Conservation (phyloP, 2,888 invertebrate genomes). For the Tiphia femorata region DNA sequence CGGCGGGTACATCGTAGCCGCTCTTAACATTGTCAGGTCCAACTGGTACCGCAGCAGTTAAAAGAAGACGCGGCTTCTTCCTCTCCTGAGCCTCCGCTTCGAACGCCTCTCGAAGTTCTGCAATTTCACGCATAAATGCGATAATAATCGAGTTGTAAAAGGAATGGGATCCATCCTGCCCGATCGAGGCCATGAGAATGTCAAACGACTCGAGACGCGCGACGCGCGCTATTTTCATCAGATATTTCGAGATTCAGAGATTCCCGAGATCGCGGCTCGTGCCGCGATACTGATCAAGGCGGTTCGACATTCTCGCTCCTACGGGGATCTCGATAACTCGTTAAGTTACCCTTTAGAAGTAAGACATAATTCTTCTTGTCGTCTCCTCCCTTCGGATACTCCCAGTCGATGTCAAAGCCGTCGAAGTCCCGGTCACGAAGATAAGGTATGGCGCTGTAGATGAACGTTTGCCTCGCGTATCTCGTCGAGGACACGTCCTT, state of each 20-base stretch:
- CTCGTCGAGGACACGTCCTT: constrained; percentile 91
- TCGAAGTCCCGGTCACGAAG: constrained; percentile 88
- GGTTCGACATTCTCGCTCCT: constrained; percentile 6
- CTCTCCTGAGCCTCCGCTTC: constrained; percentile 94
- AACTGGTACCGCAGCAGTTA: constrained; percentile 93
- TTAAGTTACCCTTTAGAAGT: constrained; percentile 83
- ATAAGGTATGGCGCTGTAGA: constrained; percentile 93
- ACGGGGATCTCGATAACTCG: too few relatives aligned
- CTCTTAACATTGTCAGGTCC: constrained; percentile 93
- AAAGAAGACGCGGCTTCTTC: constrained; percentile 84
- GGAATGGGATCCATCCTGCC: too few relatives aligned
- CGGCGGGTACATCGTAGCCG: constrained; percentile 94
- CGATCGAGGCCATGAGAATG: too few relatives aligned
- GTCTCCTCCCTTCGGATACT: constrained; percentile 92
- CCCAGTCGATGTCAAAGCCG: constrained; percentile 91
- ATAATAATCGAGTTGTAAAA: too few relatives aligned
- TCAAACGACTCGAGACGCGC: too few relatives aligned
- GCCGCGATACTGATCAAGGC: constrained; percentile 11
- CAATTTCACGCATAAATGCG: too few relatives aligned
- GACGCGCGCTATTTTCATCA: neutral
- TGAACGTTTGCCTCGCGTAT: constrained; percentile 92
- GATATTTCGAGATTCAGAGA: neutral
- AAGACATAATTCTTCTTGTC: constrained; percentile 95
- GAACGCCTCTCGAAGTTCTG: constrained; percentile 92
- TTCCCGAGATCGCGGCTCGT: neutral